phyloP scores from a whole-genome alignment of 1,140 invertebrate genomes.

The Camponotus pennsylvanicus region DNA sequence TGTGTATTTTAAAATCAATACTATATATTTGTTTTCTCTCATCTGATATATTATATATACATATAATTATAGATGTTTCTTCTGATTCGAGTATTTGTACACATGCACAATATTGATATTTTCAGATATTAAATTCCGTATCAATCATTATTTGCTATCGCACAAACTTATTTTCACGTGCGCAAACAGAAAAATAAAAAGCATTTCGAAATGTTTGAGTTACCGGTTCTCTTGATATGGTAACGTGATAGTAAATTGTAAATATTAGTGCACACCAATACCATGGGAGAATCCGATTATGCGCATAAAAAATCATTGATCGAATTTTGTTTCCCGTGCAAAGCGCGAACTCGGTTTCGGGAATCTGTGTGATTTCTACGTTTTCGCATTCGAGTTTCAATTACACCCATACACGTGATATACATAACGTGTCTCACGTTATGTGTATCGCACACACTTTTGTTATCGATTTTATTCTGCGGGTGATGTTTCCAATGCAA shows the following conservation, averaged over 20 bases:
- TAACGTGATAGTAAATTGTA: conserved; percentile 37
- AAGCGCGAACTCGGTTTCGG: conserved; percentile 15
- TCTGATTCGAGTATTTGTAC: background rate
- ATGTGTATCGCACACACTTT: conserved; percentile 8
- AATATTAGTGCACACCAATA: conserved; percentile 33
- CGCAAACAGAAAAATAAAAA: conserved; percentile 25
- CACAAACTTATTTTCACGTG: conserved; percentile 11
- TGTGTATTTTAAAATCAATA: background rate
- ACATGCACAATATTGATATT: background rate
- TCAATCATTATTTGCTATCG: conserved; percentile 45
- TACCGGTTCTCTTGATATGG: background rate
- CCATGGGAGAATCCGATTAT: conserved; percentile 43
- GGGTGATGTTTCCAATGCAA: conserved; percentile 52
- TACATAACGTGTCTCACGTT: background rate
- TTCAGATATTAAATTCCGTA: conserved; percentile 6
- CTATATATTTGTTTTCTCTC: background rate
- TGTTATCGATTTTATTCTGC: conserved; percentile 5
- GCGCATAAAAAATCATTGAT: conserved; percentile 77
- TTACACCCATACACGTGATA: conserved; percentile 20
- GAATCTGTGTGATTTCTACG: conserved; percentile 14
- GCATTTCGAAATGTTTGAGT: conserved; percentile 39
- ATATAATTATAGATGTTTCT: no score
- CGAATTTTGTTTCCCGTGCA: conserved; percentile 36
- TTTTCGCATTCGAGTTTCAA: conserved; percentile 35
- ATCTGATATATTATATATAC: background rate